Evolutionary conservation across 2,797 vertebrate genomes (phyloP).

Genomic region (Oceanodroma leucorhoa): DNA sequence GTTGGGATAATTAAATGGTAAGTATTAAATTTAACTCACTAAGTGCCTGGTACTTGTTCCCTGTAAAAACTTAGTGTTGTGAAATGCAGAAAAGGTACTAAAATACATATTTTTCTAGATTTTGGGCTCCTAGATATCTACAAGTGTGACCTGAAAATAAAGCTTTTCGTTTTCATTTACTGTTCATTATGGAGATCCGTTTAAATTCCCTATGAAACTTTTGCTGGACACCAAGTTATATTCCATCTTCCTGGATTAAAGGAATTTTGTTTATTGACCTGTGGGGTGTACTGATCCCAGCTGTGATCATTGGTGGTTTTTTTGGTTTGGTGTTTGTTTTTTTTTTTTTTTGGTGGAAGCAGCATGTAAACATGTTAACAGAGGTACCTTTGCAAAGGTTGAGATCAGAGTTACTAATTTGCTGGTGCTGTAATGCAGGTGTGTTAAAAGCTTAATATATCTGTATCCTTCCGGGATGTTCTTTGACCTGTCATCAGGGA

Average conservation of each 20-base stretch:
- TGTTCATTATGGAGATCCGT: not conserved
- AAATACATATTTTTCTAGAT: accelerated
- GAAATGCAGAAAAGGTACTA: not conserved
- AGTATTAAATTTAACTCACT: not conserved
- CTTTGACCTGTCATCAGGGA: not conserved
- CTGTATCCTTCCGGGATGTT: not conserved
- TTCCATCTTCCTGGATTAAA: not conserved
- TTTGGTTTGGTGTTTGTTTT: not conserved
- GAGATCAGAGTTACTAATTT: not conserved
- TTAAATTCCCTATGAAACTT: not conserved
- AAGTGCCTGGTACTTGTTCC: not conserved
- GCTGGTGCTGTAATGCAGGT: not conserved
- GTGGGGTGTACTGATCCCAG: too few relatives aligned
- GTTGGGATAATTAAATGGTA: not conserved
- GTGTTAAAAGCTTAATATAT: not conserved
- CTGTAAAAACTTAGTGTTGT: not conserved
- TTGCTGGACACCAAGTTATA: not conserved
- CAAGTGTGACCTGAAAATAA: not conserved
- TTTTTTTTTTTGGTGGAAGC: not conserved
- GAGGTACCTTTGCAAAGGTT: not conserved
- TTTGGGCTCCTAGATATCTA: not conserved
- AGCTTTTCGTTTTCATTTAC: not conserved
- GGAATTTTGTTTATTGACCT: not conserved
- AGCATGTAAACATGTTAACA: not conserved
- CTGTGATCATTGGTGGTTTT: too few relatives aligned